phyloP scores from a whole-genome alignment of 2,888 invertebrate genomes.

The Heliothis peltigera region DNA sequence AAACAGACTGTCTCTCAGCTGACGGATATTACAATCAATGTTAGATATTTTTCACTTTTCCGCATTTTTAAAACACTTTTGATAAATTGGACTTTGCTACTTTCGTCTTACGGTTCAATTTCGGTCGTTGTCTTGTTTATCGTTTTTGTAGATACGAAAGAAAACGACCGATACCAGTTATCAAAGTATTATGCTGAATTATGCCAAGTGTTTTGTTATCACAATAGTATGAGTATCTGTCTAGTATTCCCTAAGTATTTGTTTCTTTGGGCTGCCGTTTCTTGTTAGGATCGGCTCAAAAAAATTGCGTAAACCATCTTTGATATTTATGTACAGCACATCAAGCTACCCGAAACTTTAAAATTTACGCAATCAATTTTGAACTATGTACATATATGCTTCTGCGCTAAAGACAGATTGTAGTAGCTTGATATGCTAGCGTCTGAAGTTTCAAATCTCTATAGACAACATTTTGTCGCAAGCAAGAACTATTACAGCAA shows the following conservation, averaged over 20 bases:
- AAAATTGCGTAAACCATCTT: no score
- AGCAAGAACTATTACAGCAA: no score
- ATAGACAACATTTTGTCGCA: no score
- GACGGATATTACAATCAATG: conserved; percentile 41
- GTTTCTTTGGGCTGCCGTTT: no score
- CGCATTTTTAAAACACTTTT: conserved; percentile 40
- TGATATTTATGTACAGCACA: no score
- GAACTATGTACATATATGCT: no score
- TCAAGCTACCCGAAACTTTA: no score
- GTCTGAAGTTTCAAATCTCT: no score
- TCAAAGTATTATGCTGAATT: conserved; percentile 40
- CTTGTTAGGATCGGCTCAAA: no score
- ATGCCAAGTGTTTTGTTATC: conserved; percentile 37
- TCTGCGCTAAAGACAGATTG: no score
- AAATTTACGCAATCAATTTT: no score
- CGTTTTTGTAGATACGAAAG: conserved; percentile 24
- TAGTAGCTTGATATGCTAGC: no score
- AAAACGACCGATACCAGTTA: conserved; percentile 42
- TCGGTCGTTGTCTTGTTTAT: conserved; percentile 19
- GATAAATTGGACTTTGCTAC: conserved; percentile 13
- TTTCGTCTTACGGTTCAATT: conserved; percentile 22
- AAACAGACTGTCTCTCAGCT: conserved; percentile 9
- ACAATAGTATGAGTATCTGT: neutral
- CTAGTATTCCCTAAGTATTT: neutral
- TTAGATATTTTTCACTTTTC: conserved; percentile 40